Base-by-base conservation (phyloP, 2,113 vertebrate genomes). In the Desmodus rotundus region DNA sequence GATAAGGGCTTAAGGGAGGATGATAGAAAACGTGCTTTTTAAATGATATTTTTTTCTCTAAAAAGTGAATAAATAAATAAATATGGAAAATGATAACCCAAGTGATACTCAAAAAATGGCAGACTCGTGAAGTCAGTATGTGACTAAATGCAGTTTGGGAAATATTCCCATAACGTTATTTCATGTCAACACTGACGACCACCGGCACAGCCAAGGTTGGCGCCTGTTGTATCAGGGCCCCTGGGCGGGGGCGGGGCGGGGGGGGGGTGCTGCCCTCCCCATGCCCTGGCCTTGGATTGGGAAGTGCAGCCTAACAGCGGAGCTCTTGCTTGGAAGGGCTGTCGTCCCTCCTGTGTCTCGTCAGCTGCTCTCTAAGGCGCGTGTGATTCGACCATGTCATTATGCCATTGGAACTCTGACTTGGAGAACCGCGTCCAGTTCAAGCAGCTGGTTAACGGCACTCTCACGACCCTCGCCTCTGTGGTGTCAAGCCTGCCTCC, bases 11-110 rank as follows among this genome's bases (percentile, higher is more conserved):
- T 70, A 36, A 24, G 63, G 36, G 26, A 47, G 74, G 36, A 9
- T 58, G 43, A 81, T 83, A 70, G 2, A 81, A 67, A 68, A 1
- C 72, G 70, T 52, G 14, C 15, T 76, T 82, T 91, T 78, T 19
- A 94, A 90, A 14, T 93, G 41, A 89, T 38, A 76, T 80, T 70
- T 80, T 84, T 81, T 67, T 38, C 24, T 93, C 13, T 93, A 78
- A 78, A 76, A 94, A 90, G 3, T 33, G n/a, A 92, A 38, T 58
- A 63, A 78, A 56, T 58, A 63, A 78, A 56, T 47, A 81, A 54
- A 88, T 80, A 4, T 43, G 24, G n/a, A 73, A 76, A 85, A 41
- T 63, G 74, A 45, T 38, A 81, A 77, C 58, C 22, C 43, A 38
- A 38, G 33, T 58, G 5, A 33, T 63, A n/a, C 61, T 82, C 5